A percentile compares a stretch with the other conserved stretches of the same genome.
phyloP scores from a whole-genome alignment of 2,888 invertebrate species.

The Epiblema foenella region DNA sequence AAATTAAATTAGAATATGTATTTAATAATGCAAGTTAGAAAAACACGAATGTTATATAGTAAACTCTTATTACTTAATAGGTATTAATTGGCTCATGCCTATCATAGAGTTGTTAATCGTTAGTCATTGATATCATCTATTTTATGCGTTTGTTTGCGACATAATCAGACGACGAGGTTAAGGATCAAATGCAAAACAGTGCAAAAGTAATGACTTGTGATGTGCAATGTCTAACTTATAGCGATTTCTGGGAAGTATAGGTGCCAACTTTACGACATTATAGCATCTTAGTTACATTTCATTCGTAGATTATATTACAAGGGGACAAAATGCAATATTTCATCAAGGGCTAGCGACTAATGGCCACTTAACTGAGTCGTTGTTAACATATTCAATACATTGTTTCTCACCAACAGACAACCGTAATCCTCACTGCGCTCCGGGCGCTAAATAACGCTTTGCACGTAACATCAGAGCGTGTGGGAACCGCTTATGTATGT shows the following conservation, averaged over 20 bases:
- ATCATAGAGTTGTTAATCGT: not conserved
- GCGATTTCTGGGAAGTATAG: no score
- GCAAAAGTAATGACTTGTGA: not conserved
- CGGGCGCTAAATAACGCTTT: constrained; percentile 14
- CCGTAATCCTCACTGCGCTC: not conserved
- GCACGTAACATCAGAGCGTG: constrained; percentile 7
- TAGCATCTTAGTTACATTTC: no score
- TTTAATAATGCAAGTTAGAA: no score
- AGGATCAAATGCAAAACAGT: not conserved
- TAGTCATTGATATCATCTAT: not conserved
- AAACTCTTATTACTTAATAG: no score
- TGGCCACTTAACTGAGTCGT: no score
- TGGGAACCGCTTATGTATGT: constrained; percentile 1
- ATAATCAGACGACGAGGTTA: not conserved
- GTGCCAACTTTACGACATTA: no score
- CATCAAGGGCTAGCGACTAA: no score
- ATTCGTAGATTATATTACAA: no score
- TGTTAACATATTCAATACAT: not conserved
- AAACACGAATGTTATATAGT: no score
- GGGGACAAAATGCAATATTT: no score
- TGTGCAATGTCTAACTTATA: no score
- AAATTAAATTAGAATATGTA: no score
- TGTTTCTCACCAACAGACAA: not conserved
- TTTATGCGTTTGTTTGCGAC: constrained; percentile 6
- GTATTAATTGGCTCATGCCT: not conserved